Conservation (phyloP, 2,888 invertebrate species). For the Acrobasis suavella region DNA sequence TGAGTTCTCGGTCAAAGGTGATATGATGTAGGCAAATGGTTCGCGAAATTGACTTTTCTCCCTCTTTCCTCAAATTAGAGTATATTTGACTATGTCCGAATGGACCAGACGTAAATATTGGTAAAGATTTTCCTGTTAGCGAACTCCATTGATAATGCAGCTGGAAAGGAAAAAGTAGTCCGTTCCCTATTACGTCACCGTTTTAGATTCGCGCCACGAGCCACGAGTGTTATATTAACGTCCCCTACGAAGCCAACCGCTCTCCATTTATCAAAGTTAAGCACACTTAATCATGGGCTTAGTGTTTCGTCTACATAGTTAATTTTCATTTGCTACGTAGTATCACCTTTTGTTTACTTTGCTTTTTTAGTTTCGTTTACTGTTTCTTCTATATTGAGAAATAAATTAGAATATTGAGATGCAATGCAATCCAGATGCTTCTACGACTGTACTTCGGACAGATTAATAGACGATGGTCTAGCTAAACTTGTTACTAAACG, state of each 20-base stretch:
- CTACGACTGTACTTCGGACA: too few relatives aligned
- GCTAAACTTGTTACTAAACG: too few relatives aligned
- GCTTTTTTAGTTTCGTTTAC: not conserved
- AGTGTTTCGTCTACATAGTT: conserved; percentile 14
- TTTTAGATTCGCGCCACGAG: conserved; percentile 39
- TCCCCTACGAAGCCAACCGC: conserved; percentile 34
- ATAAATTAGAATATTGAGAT: not conserved
- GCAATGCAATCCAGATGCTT: too few relatives aligned
- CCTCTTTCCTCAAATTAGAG: too few relatives aligned
- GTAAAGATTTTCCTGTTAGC: not conserved
- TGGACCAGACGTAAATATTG: not conserved
- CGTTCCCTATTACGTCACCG: conserved; percentile 28
- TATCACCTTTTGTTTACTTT: conserved; percentile 6
- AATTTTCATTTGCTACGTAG: conserved; percentile 6
- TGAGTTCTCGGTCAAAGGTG: too few relatives aligned
- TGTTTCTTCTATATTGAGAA: not conserved
- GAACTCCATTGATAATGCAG: not conserved
- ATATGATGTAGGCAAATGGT: too few relatives aligned
- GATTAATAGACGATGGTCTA: too few relatives aligned
- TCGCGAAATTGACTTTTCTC: too few relatives aligned
- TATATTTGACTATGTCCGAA: not conserved
- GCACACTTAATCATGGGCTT: conserved; percentile 24
- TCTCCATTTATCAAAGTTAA: conserved; percentile 24
- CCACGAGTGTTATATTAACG: conserved; percentile 36
- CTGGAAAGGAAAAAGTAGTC: conserved; percentile 1